phyloP scores from a whole-genome alignment of 2,113 vertebrate genomes.

The Rhagologus leucostigma region DNA sequence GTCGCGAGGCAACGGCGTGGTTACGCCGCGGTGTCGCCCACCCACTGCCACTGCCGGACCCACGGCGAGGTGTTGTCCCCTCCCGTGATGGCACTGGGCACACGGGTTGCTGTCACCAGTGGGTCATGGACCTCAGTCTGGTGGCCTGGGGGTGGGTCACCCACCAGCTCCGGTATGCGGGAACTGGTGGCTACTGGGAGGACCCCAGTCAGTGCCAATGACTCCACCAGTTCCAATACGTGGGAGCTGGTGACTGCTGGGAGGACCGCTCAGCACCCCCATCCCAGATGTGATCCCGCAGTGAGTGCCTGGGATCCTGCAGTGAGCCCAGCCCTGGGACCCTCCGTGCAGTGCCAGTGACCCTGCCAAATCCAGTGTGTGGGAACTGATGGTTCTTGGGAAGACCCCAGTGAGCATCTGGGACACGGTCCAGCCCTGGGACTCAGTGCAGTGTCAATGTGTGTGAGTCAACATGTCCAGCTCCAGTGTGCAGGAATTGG shows the following conservation, averaged over 20 bases:
- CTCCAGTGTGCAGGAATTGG: rapidly evolving
- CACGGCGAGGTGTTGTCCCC: rapidly evolving
- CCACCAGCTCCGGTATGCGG: rapidly evolving
- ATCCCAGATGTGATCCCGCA: neutral
- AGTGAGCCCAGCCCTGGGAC: neutral
- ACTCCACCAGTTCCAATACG: rapidly evolving
- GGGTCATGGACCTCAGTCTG: neutral
- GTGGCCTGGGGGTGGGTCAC: neutral
- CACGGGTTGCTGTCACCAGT: rapidly evolving
- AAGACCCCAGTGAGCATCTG: neutral
- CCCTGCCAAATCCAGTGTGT: neutral
- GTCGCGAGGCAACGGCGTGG: neutral
- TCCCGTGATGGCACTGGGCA: rapidly evolving
- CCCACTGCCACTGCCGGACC: neutral
- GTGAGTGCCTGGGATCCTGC: neutral
- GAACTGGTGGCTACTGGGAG: neutral
- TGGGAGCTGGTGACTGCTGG: neutral
- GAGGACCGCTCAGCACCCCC: neutral
- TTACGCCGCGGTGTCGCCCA: neutral
- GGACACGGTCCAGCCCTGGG: neutral
- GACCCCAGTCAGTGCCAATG: neutral
- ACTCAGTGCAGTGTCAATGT: rapidly evolving
- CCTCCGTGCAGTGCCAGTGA: rapidly evolving
- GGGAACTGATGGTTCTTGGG: neutral
- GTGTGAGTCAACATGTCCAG: neutral